Evolutionary conservation across 2,113 vertebrate species (phyloP), one percentile per base, ranked within the genome.

Genomic region (Neodon shergylaensis): DNA sequence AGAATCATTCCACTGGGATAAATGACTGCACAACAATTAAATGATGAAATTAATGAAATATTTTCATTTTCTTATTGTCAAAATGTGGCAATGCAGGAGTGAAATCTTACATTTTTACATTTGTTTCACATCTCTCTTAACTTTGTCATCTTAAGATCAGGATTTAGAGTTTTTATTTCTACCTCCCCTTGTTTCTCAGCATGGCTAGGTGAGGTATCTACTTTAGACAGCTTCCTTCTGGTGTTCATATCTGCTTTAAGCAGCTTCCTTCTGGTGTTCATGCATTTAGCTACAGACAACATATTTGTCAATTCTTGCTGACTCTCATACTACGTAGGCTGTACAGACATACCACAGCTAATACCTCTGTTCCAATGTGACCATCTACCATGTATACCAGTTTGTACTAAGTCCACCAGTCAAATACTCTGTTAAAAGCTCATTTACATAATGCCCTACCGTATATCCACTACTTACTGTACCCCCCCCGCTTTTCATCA

Each of bases 61-160:
- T 13, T 6, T 63, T 78, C 49, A 19, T 95, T 96, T 54, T 12
- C 54, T 16, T 54, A 11, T 54, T 88, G 96, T 92, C 61, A 66
- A 26, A 74, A 63, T 44, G 7, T 26, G 42, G 10, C 3, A 65
- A 49, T 11, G 22, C 1, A 63, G 16, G 14, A 63, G 33, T 21
- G 24, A 88, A 88, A 12, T 31, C 4, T 87, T 70, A n/a, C 6
- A n/a, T 31, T 24, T 94, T 82, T n/a, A 39, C 33, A 42, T 10
- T 88, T 3, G 2, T 31, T 83, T 74, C 28, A 42, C 39, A 92
- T 84, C 2, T 14, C 13, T 58, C 54, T 81, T 81, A 81, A 31
- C 14, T 44, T 88, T 81, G 19, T 79, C 31, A 44, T 33, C 28
- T 9, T 39, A 63, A 28, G 24, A 83, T 72, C 11, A 61, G 66